A percentile compares a stretch with the other conserved stretches of the same genome.
Evolutionary conservation across 2,888 invertebrate species (phyloP).

Genomic region (Ormyrus pomaceus): DNA sequence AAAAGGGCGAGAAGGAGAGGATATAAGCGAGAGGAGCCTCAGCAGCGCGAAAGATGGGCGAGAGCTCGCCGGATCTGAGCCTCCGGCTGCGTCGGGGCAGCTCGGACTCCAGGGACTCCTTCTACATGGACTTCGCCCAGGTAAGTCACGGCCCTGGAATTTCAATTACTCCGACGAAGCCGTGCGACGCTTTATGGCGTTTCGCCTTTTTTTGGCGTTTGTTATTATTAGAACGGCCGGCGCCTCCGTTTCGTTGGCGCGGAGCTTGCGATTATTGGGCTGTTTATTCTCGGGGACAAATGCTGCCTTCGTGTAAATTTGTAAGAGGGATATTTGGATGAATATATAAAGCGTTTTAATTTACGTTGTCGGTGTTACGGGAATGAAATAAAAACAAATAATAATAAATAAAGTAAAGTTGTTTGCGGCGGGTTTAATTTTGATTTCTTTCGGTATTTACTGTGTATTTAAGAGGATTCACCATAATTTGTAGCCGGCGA

Average conservation of each 20-base stretch:
- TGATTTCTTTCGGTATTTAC: too few relatives aligned
- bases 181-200: slow-evolving; percentile 5
- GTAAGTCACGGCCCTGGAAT: slow-evolving; percentile 59
- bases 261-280: not conserved
- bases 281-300: not conserved
- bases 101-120: slow-evolving; percentile 91
- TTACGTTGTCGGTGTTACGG: too few relatives aligned
- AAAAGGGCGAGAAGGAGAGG: slow-evolving; percentile 9
- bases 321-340: too few relatives aligned
- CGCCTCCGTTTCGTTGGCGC: not conserved
- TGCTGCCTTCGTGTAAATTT: too few relatives aligned
- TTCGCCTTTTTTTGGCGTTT: not conserved
- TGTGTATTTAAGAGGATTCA: too few relatives aligned
- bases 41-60: slow-evolving; percentile 76
- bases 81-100: slow-evolving; percentile 89
- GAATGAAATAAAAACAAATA: too few relatives aligned
- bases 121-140: slow-evolving; percentile 93
- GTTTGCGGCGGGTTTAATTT: too few relatives aligned
- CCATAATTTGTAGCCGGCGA: too few relatives aligned
- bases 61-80: slow-evolving; percentile 92
- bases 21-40: slow-evolving; percentile 3
- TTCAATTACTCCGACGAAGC: slow-evolving; percentile 28
- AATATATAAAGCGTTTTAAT: too few relatives aligned
- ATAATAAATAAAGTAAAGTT: too few relatives aligned
- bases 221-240: too few relatives aligned